These are phyloP conservation scores for Rhinella marina DNA, from an alignment of 2,797 vertebrate species.

Conservation along the genomic window DNA sequence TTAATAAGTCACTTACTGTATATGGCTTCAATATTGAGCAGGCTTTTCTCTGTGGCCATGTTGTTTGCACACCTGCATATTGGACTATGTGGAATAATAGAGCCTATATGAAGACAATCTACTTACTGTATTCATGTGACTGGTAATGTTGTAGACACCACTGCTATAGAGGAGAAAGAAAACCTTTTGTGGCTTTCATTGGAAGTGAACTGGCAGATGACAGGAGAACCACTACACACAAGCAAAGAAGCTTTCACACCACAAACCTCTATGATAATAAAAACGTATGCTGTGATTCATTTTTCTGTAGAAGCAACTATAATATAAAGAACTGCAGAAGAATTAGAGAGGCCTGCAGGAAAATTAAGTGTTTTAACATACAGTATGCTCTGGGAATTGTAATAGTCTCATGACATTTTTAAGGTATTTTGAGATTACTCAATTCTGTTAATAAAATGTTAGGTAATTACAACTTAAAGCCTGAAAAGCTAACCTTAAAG, in stretches of 20 bases:
- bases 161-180: background rate
- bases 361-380: background rate
- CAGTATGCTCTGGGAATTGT: background rate
- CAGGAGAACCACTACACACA: background rate
- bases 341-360: background rate
- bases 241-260: background rate
- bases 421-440: too few species aligned
- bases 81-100: background rate
- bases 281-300: background rate
- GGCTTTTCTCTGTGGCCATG: background rate
- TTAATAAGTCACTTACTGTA: background rate
- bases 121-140: background rate
- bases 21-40: background rate
- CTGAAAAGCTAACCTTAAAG: too few species aligned
- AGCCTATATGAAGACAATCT: background rate
- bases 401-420: too few species aligned
- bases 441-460: too few species aligned
- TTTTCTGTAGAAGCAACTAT: background rate
- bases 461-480: too few species aligned
- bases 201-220: background rate
- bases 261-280: background rate
- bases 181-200: background rate
- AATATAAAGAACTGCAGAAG: background rate
- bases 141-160: background rate
- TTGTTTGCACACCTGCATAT: constrained; percentile 23